phyloP scores from a whole-genome alignment of 2,888 invertebrate genomes.

The Lasius fuliginosus region DNA sequence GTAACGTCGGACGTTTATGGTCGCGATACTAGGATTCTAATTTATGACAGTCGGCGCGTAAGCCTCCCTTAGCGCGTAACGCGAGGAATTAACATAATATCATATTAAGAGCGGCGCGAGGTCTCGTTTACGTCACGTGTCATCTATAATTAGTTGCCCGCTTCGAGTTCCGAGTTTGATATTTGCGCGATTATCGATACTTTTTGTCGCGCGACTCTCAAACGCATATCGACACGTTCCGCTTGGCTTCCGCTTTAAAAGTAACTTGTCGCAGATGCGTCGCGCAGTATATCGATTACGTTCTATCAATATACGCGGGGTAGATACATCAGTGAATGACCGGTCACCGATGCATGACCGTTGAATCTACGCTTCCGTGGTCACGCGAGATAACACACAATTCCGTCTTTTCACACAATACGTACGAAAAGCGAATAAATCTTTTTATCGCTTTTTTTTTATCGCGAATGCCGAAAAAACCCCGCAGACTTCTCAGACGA shows the following conservation, averaged over 20 bases:
- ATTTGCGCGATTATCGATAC: neutral
- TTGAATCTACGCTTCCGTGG: constrained; percentile 15
- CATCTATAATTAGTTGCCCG: constrained; percentile 4
- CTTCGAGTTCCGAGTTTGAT: neutral
- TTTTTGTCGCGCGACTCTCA: neutral
- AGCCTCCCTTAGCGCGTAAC: constrained; percentile 22
- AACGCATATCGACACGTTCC: neutral
- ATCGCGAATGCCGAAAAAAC: neutral
- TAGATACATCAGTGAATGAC: constrained; percentile 50
- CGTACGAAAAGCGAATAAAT: neutral
- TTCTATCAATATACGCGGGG: constrained; percentile 24
- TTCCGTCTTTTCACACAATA: neutral
- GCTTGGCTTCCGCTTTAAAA: constrained; percentile 18
- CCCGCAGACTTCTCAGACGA: neutral
- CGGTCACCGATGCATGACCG: constrained; percentile 51
- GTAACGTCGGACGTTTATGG: constrained; percentile 72
- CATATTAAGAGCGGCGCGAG: constrained; percentile 12
- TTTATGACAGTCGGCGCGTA: constrained; percentile 62
- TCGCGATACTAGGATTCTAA: constrained; percentile 65
- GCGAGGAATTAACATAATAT: constrained; percentile 39
- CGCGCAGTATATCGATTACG: constrained; percentile 32
- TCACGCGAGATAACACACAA: constrained; percentile 1
- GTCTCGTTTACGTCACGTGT: constrained; percentile 4
- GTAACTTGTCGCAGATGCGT: constrained; percentile 27
- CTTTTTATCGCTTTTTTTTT: neutral